Conservation (phyloP, 2,113 vertebrate genomes). For the Trogon melanurus region DNA sequence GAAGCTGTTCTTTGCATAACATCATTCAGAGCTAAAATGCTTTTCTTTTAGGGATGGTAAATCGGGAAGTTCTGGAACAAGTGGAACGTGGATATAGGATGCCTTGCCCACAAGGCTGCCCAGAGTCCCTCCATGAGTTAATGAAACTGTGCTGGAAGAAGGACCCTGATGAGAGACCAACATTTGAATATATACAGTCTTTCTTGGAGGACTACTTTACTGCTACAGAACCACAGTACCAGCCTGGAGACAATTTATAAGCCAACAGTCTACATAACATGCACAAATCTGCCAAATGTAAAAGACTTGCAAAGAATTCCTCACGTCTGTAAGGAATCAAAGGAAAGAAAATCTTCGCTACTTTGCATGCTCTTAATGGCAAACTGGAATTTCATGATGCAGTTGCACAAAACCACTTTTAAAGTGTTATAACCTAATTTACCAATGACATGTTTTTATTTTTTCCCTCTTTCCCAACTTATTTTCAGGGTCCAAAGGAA, state of each 20-base stretch:
- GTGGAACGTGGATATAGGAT: slow-evolving; percentile 95
- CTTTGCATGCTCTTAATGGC: slow-evolving; percentile 78
- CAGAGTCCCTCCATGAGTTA: slow-evolving; percentile 93
- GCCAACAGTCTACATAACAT: slow-evolving; percentile 64
- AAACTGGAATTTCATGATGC: slow-evolving; percentile 81
- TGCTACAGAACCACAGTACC: slow-evolving; percentile 96
- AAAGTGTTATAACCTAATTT: slow-evolving; percentile 75
- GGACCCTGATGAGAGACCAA: slow-evolving; percentile 95
- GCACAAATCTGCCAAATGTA: slow-evolving; percentile 79
- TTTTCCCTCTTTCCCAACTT: slow-evolving; percentile 49
- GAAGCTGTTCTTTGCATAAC: neutral
- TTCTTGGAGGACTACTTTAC: slow-evolving; percentile 98
- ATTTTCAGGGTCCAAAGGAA: slow-evolving; percentile 79
- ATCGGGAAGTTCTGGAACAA: slow-evolving; percentile 94
- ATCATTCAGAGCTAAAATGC: neutral
- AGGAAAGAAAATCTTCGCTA: slow-evolving; percentile 73
- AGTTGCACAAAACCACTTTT: slow-evolving; percentile 85
- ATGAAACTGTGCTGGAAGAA: slow-evolving; percentile 98
- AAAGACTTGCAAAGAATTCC: slow-evolving; percentile 73
- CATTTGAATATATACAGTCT: slow-evolving; percentile 96
- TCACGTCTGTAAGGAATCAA: slow-evolving; percentile 68
- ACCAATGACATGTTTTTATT: slow-evolving; percentile 71
- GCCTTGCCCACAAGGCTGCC: slow-evolving; percentile 94
- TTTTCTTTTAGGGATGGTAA: slow-evolving; percentile 89
- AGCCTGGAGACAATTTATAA: slow-evolving; percentile 97